Percentiles rank a stretch among this genome's conserved stretches.
phyloP scores from a whole-genome alignment of 2,797 vertebrate genomes.

The Peromyscus eremicus region DNA sequence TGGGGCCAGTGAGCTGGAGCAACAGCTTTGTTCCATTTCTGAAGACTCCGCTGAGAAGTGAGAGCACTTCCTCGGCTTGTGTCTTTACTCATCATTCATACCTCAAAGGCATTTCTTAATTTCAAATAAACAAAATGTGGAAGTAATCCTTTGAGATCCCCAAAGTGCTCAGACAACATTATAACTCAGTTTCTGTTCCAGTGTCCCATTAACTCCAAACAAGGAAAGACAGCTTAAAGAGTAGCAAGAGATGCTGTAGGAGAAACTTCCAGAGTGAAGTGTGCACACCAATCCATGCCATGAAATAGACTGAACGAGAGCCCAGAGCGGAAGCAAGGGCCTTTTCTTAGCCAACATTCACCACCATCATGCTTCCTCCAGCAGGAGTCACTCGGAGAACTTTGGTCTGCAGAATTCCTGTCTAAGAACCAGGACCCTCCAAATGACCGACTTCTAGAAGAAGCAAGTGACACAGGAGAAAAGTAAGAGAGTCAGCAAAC shows the following conservation, averaged over 20 bases:
- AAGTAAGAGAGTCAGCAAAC: conserved; percentile 18
- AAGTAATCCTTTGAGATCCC: conserved; percentile 67
- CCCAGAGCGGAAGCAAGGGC: not conserved
- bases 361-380: not conserved
- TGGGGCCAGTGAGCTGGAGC: not conserved
- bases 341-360: conserved; percentile 5
- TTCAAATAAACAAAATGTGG: conserved; percentile 77
- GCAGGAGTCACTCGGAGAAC: not conserved
- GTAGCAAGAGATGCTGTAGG: conserved; percentile 38
- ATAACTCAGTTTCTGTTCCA: conserved; percentile 70
- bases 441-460: not conserved
- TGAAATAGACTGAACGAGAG: conserved; percentile 9
- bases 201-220: conserved; percentile 57
- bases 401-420: conserved; percentile 13
- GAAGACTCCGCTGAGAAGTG: conserved; percentile 35
- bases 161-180: conserved; percentile 54
- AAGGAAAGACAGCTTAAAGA: conserved; percentile 55
- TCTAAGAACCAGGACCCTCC: not conserved
- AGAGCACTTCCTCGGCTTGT: not conserved
- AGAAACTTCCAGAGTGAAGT: conserved; percentile 56
- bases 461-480: not conserved
- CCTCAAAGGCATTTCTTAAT: conserved; percentile 72
- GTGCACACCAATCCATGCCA: not conserved
- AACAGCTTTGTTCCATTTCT: conserved; percentile 32
- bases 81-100: conserved; percentile 37